Percentiles rank a stretch among this genome's conserved stretches.
Evolutionary conservation across 1,140 invertebrate genomes (phyloP).

Genomic region (Drosophila simulans): DNA sequence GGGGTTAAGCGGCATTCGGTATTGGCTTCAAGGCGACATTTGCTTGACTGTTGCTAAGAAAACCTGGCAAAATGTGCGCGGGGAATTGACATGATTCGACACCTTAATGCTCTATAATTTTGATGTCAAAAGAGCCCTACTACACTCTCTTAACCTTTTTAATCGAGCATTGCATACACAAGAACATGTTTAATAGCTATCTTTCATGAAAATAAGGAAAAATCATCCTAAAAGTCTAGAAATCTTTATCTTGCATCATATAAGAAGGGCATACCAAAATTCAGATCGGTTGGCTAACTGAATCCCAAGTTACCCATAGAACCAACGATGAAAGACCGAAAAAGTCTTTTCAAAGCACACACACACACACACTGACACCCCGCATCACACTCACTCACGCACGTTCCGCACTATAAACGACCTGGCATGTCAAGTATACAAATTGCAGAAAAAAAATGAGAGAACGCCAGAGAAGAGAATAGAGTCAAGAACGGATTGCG

Average conservation of each 20-base stretch:
- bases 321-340: constrained; percentile 14
- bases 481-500: constrained; percentile 20
- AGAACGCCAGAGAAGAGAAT: constrained; percentile 12
- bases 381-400: constrained; percentile 1
- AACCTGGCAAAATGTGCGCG: not conserved
- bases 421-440: constrained; percentile 67
- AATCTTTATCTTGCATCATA: not conserved
- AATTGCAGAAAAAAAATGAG: constrained; percentile 19
- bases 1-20: constrained; percentile 4
- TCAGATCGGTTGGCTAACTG: not conserved
- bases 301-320: constrained; percentile 23
- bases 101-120: not conserved
- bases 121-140: too few species aligned
- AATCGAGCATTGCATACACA: not conserved
- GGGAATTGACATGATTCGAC: not conserved
- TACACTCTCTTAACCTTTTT: too few species aligned
- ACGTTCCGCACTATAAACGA: constrained; percentile 73
- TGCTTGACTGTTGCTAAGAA: not conserved
- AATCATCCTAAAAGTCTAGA: not conserved
- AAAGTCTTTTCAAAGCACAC: constrained; percentile 13
- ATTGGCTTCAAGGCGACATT: constrained; percentile 20
- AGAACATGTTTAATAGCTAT: not conserved
- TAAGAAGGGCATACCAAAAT: constrained; percentile 8
- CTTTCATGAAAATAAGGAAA: not conserved
- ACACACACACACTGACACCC: constrained; percentile 17